Conservation (phyloP, 2,797 vertebrate genomes). For the Megaceryle alcyon region DNA sequence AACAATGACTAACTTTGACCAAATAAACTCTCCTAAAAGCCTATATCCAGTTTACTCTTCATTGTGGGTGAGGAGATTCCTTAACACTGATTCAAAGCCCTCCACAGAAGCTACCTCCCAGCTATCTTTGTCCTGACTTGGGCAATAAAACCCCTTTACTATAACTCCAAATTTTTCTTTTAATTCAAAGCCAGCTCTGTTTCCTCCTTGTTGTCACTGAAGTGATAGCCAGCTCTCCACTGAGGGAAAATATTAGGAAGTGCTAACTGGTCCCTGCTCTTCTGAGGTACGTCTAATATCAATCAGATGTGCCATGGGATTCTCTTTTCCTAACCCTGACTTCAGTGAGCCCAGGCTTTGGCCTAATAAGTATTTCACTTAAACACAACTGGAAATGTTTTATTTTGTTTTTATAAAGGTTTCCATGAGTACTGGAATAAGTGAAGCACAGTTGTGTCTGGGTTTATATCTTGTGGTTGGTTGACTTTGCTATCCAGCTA, state of each 20-base stretch:
- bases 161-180: background rate
- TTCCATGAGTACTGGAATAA: background rate
- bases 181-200: slow-evolving; percentile 14
- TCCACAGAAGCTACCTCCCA: background rate
- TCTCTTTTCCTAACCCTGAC: background rate
- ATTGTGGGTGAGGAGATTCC: slow-evolving; percentile 12
- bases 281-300: background rate
- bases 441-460: background rate
- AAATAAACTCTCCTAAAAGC: background rate
- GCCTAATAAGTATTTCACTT: background rate
- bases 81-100: slow-evolving; percentile 41
- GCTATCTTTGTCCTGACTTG: background rate
- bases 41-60: background rate
- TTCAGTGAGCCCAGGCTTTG: background rate
- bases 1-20: slow-evolving; percentile 30
- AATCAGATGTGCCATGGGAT: background rate
- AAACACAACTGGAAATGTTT: slow-evolving; percentile 24
- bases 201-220: slow-evolving; percentile 3
- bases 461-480: background rate
- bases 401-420: background rate
- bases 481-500: background rate
- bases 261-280: background rate
- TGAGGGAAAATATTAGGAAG: slow-evolving; percentile 30
- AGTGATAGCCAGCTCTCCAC: slow-evolving; percentile 8
- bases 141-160: background rate